phyloP scores from a whole-genome alignment of 1,140 invertebrate genomes.

The Drosophila saltans region DNA sequence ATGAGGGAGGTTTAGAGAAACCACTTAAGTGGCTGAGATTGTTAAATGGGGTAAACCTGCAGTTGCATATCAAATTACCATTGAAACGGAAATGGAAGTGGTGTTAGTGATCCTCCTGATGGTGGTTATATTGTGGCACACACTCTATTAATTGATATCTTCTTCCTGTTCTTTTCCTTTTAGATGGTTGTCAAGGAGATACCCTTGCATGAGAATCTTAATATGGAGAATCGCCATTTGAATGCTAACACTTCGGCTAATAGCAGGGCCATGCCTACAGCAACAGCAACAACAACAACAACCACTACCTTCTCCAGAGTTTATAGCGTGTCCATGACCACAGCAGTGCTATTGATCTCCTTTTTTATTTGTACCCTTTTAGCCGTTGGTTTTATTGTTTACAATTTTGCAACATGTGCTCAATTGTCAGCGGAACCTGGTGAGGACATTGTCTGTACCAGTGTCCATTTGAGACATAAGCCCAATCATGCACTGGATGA shows the following conservation, averaged over 20 bases:
- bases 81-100: slow-evolving; percentile 46
- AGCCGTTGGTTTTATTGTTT: slow-evolving; percentile 87
- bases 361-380: slow-evolving; percentile 74
- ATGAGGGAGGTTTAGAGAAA: slow-evolving; percentile 50
- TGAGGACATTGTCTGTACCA: slow-evolving; percentile 80
- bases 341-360: slow-evolving; percentile 62
- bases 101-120: slow-evolving; percentile 28
- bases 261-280: slow-evolving; percentile 21
- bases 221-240: slow-evolving; percentile 57
- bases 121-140: slow-evolving; percentile 12
- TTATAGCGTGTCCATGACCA: slow-evolving; percentile 62
- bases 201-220: slow-evolving; percentile 69
- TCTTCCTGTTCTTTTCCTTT: slow-evolving; percentile 31
- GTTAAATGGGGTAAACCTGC: slow-evolving; percentile 52
- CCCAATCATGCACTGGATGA: slow-evolving; percentile 55
- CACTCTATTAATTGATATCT: slow-evolving; percentile 30
- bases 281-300: slow-evolving; percentile 8
- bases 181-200: slow-evolving; percentile 72
- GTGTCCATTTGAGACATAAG: slow-evolving; percentile 81
- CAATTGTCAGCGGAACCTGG: slow-evolving; percentile 76
- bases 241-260: slow-evolving; percentile 24
- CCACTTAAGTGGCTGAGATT: slow-evolving; percentile 71
- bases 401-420: slow-evolving; percentile 88
- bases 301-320: slow-evolving; percentile 59
- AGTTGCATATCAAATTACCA: slow-evolving; percentile 61